These are phyloP conservation scores for Tipula confusa DNA, from an alignment of 2,888 invertebrate genomes.

Conservation along the genomic window DNA sequence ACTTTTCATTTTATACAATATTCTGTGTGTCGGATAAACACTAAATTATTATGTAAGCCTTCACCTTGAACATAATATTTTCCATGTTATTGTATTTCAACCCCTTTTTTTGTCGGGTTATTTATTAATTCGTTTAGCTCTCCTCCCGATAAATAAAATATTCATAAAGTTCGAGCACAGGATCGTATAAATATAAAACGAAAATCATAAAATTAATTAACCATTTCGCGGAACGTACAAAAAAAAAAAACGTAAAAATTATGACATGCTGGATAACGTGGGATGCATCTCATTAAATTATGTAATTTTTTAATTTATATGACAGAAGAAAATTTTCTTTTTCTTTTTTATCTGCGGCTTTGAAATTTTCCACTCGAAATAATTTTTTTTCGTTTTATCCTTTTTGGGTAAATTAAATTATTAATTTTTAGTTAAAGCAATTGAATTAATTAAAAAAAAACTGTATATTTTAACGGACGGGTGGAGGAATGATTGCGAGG, in stretches of 20 bases:
- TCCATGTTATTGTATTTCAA: not conserved
- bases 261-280: not conserved
- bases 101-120: not conserved
- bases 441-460: not conserved
- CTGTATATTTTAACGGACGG: not conserved
- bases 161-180: not conserved
- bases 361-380: no score
- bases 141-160: not conserved
- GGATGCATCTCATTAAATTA: not conserved
- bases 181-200: not conserved
- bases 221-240: not conserved
- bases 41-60: not conserved
- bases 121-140: no score
- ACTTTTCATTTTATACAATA: not conserved
- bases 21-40: not conserved
- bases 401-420: not conserved
- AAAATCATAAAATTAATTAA: not conserved
- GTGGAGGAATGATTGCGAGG: not conserved
- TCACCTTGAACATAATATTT: not conserved
- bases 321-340: not conserved
- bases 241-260: not conserved
- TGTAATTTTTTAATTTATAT: constrained; percentile 4
- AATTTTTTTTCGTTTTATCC: not conserved
- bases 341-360: no score
- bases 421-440: not conserved